Percentiles rank a stretch among this genome's conserved stretches.
Evolutionary conservation across 2,888 invertebrate genomes (phyloP).

Genomic region (Clanis bilineata): DNA sequence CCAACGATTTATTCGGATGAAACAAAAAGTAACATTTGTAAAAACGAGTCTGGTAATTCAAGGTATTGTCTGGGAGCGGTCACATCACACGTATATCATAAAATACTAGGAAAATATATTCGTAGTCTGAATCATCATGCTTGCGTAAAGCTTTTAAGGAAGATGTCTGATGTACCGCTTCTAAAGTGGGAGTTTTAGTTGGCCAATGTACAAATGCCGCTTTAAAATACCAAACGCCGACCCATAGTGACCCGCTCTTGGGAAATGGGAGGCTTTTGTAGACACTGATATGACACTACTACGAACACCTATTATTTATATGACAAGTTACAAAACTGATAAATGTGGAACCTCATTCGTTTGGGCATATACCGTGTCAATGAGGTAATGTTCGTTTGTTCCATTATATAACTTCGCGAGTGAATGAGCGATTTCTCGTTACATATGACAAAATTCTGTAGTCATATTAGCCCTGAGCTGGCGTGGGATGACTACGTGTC

Average conservation of each 20-base stretch:
- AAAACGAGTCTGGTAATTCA: slow-evolving; percentile 13
- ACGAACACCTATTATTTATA: slow-evolving; percentile 22
- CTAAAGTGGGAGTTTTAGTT: slow-evolving; percentile 51
- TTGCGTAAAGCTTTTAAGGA: slow-evolving; percentile 56
- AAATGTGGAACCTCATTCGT: neutral
- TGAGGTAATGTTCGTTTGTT: neutral
- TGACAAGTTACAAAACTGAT: slow-evolving; percentile 17
- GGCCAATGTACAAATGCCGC: slow-evolving; percentile 69
- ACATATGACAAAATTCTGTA: slow-evolving; percentile 3
- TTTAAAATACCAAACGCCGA: slow-evolving; percentile 70
- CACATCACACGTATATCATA: slow-evolving; percentile 25
- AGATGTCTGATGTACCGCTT: slow-evolving; percentile 40
- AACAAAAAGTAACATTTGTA: slow-evolving; percentile 14
- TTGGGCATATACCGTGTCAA: neutral
- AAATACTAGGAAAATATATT: slow-evolving; percentile 41
- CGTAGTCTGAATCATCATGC: slow-evolving; percentile 46
- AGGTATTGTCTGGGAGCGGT: slow-evolving; percentile 17
- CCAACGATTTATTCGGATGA: neutral
- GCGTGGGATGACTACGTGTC: slow-evolving; percentile 1
- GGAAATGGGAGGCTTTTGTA: slow-evolving; percentile 51
- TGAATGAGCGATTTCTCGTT: neutral
- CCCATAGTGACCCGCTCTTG: slow-evolving; percentile 56
- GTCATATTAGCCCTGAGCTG: neutral
- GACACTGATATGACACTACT: slow-evolving; percentile 37
- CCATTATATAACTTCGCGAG: neutral